Evolutionary conservation across 2,888 invertebrate species (phyloP), one percentile per base, ranked within the genome.

Genomic region (Aromia moschata): DNA sequence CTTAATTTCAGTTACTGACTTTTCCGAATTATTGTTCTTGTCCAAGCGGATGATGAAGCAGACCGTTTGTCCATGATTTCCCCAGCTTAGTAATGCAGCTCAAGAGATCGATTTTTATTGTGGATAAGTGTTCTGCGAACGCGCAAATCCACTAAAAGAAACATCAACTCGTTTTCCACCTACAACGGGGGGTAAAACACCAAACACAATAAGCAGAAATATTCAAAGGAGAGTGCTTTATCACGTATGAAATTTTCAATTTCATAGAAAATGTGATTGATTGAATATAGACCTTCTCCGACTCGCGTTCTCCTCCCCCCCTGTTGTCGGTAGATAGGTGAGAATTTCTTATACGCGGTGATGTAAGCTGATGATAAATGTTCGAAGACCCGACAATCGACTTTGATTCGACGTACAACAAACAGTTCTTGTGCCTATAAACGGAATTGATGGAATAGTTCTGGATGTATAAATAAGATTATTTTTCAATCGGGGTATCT

Each of bases 381-480:
- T 74, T 72, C 65, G 62, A 67, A 58, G 67, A 70, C 66, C 71
- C 68, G 71, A 72, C 73, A 73, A 76, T 77, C 73, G 78, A 79
- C 77, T 77, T 73, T 74, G 77, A 78, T 79, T 78, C 76, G 77
- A 78, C 76, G 70, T 74, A 66, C 68, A 71, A 73, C 75, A 74
- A 76, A 76, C 73, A 70, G 70, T 67, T 64, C 54, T 56, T 18
- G 12, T 10, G 18, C 9, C n/a, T 11, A 44, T 30, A 44, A 30
- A 44, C 7, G 12, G 30, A 44, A 44, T 20, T 20, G 49, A 49
- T 49, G 25, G 37, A 49, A 20, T 49, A 49, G 51, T 51, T 36
- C 30, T 25, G 30, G 16, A 30, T 20, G 5, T 17, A 11, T 33
- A 51, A 51, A 51, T 31, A 12, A n/a, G 51, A 51, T 51, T 51